Evolutionary conservation across 2,888 invertebrate genomes (phyloP).

Genomic region (Smittia sp.): DNA sequence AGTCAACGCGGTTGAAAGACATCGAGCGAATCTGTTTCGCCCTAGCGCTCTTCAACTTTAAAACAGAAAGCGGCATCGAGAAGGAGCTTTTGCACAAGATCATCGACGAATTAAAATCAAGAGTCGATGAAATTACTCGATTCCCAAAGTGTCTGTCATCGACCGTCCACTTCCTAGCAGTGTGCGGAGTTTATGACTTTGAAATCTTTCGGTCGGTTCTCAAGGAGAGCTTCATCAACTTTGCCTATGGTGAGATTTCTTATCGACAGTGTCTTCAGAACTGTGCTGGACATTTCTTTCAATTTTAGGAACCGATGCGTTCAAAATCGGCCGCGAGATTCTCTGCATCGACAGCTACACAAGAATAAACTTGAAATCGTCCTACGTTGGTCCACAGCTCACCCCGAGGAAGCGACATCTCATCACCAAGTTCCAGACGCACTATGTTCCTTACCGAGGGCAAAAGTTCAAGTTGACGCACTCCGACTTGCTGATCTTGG

Average conservation of each 20-base stretch:
- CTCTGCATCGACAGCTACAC: slow-evolving; percentile 62
- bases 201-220: slow-evolving; percentile 62
- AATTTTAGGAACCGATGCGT: slow-evolving; percentile 41
- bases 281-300: too few relatives aligned
- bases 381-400: slow-evolving; percentile 59
- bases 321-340: slow-evolving; percentile 58
- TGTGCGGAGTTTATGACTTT: slow-evolving; percentile 58
- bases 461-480: slow-evolving; percentile 57
- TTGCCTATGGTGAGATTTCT: slow-evolving; percentile 57
- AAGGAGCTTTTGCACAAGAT: slow-evolving; percentile 55
- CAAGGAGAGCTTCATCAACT: slow-evolving; percentile 58
- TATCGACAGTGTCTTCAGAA: too few relatives aligned
- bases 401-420: slow-evolving; percentile 53
- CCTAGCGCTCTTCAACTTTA: slow-evolving; percentile 61
- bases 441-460: slow-evolving; percentile 58
- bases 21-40: slow-evolving; percentile 67
- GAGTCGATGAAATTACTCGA: slow-evolving; percentile 58
- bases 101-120: slow-evolving; percentile 56
- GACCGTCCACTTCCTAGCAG: slow-evolving; percentile 61
- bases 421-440: slow-evolving; percentile 61
- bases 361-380: slow-evolving; percentile 47
- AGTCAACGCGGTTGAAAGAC: slow-evolving; percentile 65
- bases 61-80: slow-evolving; percentile 55
- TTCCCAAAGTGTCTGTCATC: slow-evolving; percentile 62
- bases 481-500: slow-evolving; percentile 60